Base-by-base conservation (phyloP, 2,113 vertebrate species). In the Opisthocomus hoazin region DNA sequence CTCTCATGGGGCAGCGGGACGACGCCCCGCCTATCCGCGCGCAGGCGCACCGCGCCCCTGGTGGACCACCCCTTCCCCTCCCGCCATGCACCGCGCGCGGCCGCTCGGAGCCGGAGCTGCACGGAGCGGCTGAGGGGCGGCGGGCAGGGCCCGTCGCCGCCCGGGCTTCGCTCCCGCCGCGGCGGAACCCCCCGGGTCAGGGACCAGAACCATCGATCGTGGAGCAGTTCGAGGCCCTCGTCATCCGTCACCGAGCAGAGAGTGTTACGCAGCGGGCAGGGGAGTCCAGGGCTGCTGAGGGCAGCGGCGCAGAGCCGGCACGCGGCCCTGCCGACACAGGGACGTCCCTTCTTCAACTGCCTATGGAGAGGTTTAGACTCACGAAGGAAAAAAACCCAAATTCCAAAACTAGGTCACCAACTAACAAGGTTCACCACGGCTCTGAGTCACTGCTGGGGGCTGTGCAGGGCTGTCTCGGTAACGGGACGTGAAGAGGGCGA, bases 261-360 rank as follows among this genome's bases (percentile, higher is more conserved):
- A n/a, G n/a, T n/a, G n/a, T n/a, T n/a, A n/a, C n/a, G n/a, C n/a
- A n/a, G n/a, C n/a, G n/a, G n/a, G n/a, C n/a, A n/a, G n/a, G n/a
- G n/a, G n/a, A n/a, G n/a, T n/a, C n/a, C n/a, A n/a, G n/a, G n/a
- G n/a, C 20, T 8, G 36, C 3, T 51, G 4, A 20, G 9, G 16
- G 60, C 30, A 41, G 46, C 30, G 4, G 37, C 1, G 11, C 13
- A 5, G 20, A 14, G 37, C 15, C 0, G 5, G 46, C 15, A 5
- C 2, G 8, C 6, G 12, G 9, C 10, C 4, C 2, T 5, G 20
- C 2, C 32, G 5, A 11, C 43, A 27, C 34, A 7, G 3, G 0
- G 15, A 5, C 11, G 7, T 5, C 5, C 11, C 14, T 14, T 26
- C 32, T 36, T 22, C 46, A 12, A 11, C 2, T 4, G 7, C 15